Conservation (phyloP, 2,113 vertebrate genomes). For the Sturnira hondurensis region DNA sequence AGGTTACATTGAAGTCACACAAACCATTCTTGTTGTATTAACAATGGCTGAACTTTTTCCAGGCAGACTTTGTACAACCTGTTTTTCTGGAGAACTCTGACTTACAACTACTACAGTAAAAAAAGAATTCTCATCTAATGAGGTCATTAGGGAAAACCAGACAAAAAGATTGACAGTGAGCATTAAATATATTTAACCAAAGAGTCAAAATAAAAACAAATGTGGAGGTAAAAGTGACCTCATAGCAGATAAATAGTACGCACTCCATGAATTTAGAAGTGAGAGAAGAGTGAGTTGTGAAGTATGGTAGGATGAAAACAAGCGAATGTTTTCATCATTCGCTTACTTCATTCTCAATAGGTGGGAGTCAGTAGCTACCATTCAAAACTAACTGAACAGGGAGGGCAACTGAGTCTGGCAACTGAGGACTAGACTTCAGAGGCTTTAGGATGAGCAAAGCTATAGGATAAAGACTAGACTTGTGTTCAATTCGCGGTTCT, state of each 20-base stretch:
- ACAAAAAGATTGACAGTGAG: neutral
- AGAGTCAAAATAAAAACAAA: neutral
- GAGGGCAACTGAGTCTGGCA: neutral
- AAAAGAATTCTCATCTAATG: neutral
- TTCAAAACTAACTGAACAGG: neutral
- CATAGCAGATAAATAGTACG: neutral
- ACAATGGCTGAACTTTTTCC: too few relatives aligned
- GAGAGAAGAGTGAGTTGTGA: neutral
- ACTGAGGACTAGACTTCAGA: neutral
- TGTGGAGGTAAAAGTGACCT: neutral
- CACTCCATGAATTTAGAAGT: neutral
- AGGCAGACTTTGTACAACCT: too few relatives aligned
- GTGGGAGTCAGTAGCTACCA: neutral
- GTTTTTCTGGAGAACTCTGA: neutral
- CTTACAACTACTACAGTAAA: neutral
- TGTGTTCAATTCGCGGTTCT: neutral
- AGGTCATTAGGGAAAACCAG: neutral
- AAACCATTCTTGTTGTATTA: too few relatives aligned
- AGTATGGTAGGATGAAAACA: neutral
- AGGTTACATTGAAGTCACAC: too few relatives aligned
- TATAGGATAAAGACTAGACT: neutral
- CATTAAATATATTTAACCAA: neutral
- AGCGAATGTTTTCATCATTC: too few relatives aligned
- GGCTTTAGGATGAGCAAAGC: neutral
- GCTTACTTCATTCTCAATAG: neutral